Evolutionary conservation across 2,888 invertebrate species (phyloP), one percentile per base, ranked within the genome.

Genomic region (Brachyptera putata): DNA sequence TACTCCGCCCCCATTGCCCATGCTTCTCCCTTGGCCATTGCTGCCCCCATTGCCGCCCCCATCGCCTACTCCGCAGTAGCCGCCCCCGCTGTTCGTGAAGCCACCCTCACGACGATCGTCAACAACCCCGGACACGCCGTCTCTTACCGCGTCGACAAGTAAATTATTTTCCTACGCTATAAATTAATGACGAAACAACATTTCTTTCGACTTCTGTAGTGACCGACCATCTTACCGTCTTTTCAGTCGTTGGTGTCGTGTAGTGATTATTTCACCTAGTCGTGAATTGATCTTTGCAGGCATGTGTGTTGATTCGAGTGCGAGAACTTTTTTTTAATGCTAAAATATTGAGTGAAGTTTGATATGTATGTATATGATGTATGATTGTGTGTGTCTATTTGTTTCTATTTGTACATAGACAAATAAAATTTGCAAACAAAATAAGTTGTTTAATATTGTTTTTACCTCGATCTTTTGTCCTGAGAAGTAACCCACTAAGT

Each of bases 41-140:
- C 66, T 49, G 57, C 59, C 53, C 56, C 60, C 16, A 43, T 57
- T 14, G 58, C 62, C 37, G 58, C 50, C 25, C 61, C 30, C 50
- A 11, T 36, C 18, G 53, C 36, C 49, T 58, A 56, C 61, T 14
- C 58, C 58, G 43, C 61, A 30, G 60, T 64, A 36, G 66, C 64
- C 39, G 62, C 66, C 26, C 66, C 64, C 39, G 63, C 66, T 18
- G 62, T 69, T 62, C 67, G 71, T 34, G 69, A 67, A 48, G 73
- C 72, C 59, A 71, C 71, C 56, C 69, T 73, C 60, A 74, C 74
- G 68, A 70, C 70, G 60, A 69, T 75, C 49, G 70, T 72, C 68
- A 73, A 75, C 71, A 75, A 69, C 68, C 75, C 76, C 57, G 75
- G 74, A 63, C 74, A 75, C 67, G 75, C 75, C 58, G 71, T 74